A percentile compares a stretch with the other conserved stretches of the same genome.
Conservation (phyloP, 2,797 vertebrate species). For the Vespertilio murinus region DNA sequence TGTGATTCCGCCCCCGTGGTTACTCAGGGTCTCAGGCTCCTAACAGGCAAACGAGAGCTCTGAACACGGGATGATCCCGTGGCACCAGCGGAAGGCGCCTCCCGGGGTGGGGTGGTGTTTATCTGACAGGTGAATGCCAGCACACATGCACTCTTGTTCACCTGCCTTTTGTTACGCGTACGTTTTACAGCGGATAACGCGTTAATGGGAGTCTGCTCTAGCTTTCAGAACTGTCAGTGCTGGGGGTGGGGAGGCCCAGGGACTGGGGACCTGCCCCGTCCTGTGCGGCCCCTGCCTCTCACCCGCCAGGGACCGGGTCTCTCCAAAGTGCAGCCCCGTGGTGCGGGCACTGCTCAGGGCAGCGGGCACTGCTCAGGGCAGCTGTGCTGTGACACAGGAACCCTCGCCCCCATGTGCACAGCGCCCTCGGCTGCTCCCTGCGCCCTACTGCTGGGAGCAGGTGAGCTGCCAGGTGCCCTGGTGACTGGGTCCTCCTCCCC, state of each 20-base stretch:
- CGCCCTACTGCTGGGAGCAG: fast-evolving
- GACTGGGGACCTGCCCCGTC: fast-evolving
- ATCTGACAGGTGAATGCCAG: fast-evolving
- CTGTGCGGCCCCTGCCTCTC: not conserved
- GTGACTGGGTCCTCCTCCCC: fast-evolving
- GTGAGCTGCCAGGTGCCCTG: not conserved
- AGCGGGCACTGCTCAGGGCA: no score
- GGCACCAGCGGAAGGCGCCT: not conserved
- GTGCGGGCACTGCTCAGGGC: no score
- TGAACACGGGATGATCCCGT: not conserved
- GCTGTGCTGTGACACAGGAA: no score
- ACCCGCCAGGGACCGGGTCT: no score
- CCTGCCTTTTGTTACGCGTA: fast-evolving
- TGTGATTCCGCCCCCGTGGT: not conserved
- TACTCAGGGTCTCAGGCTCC: not conserved
- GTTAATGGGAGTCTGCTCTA: not conserved
- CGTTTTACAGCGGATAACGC: not conserved
- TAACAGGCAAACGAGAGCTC: fast-evolving
- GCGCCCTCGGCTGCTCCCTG: not conserved
- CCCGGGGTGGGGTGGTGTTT: not conserved
- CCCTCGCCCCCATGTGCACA: fast-evolving
- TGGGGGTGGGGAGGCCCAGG: no score
- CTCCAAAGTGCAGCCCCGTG: fast-evolving
- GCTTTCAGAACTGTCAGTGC: no score
- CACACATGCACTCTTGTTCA: fast-evolving